phyloP scores from a whole-genome alignment of 2,888 invertebrate genomes.

The Stenchaetothrips biformis region DNA sequence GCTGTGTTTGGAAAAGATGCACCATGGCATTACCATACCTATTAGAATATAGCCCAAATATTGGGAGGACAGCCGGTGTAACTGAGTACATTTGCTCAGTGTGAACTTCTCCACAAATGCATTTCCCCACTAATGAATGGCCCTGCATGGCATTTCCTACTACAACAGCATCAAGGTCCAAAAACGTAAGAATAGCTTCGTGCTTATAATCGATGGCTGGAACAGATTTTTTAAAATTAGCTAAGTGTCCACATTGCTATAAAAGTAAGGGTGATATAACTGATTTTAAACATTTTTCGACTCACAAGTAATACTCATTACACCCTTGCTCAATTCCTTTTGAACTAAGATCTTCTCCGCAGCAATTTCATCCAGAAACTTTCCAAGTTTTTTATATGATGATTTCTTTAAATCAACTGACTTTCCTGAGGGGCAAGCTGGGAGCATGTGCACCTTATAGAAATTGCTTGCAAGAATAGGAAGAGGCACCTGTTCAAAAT shows the following conservation, averaged over 20 bases:
- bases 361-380: constrained; percentile 75
- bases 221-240: constrained; percentile 43
- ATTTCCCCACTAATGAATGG: constrained; percentile 32
- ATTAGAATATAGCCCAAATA: constrained; percentile 57
- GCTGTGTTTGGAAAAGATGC: constrained; percentile 18
- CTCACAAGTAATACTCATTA: constrained; percentile 32
- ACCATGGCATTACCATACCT: constrained; percentile 45
- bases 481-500: constrained; percentile 52
- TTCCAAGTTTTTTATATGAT: constrained; percentile 79
- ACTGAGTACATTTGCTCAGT: constrained; percentile 63
- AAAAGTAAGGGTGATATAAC: background rate
- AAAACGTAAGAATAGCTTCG: constrained; percentile 49
- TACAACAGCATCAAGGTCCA: constrained; percentile 36
- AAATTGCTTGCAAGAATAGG: constrained; percentile 79
- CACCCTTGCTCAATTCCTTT: constrained; percentile 30
- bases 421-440: constrained; percentile 63
- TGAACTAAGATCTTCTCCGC: constrained; percentile 48
- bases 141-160: constrained; percentile 15
- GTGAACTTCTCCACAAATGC: constrained; percentile 42
- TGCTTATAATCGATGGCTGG: constrained; percentile 59
- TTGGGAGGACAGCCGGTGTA: constrained; percentile 59
- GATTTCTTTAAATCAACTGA: constrained; percentile 82
- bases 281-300: background rate
- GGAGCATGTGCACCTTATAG: constrained; percentile 64
- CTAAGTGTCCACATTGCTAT: background rate